Evolutionary conservation across 92 coral and sea anemone species (phyloP).

Genomic region (Plumapathes pennacea): DNA sequence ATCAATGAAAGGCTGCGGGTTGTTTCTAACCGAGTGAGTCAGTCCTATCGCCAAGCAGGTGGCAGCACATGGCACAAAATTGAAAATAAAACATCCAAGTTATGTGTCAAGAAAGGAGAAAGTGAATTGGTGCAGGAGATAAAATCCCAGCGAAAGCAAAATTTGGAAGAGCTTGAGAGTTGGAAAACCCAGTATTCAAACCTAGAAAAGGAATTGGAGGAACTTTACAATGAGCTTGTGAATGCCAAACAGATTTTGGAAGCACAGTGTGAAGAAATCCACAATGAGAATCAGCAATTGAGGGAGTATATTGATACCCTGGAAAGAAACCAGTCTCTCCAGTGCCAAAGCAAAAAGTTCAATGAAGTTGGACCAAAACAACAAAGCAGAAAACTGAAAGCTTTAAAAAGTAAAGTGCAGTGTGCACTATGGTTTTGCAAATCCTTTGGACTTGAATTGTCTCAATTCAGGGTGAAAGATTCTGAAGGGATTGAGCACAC

Average conservation of each 20-base stretch:
- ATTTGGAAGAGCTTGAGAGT: slow-evolving; percentile 8
- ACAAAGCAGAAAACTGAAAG: slow-evolving; percentile 20
- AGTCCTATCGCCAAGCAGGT: no score
- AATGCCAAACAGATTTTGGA: slow-evolving; percentile 1
- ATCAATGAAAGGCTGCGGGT: no score
- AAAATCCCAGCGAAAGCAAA: not conserved
- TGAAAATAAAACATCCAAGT: no score
- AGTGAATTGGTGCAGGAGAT: no score
- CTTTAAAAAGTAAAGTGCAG: slow-evolving; percentile 26
- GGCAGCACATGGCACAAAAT: no score
- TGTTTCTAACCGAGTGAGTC: no score
- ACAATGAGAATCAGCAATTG: not conserved
- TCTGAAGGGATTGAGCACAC: slow-evolving; percentile 15
- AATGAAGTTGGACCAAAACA: slow-evolving; percentile 27
- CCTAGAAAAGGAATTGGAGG: slow-evolving; percentile 2
- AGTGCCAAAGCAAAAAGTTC: slow-evolving; percentile 21
- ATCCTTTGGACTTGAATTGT: slow-evolving; percentile 37
- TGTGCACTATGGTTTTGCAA: slow-evolving; percentile 40
- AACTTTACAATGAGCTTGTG: slow-evolving; percentile 2
- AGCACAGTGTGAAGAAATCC: slow-evolving; percentile 5
- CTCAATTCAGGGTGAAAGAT: slow-evolving; percentile 32
- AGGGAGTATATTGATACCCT: slow-evolving; percentile 12
- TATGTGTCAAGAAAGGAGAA: no score
- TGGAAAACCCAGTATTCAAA: slow-evolving; percentile 11
- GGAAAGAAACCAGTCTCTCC: slow-evolving; percentile 5